These are phyloP conservation scores for Laticauda colubrina DNA, from an alignment of 2,113 vertebrate species.

Conservation along the genomic window DNA sequence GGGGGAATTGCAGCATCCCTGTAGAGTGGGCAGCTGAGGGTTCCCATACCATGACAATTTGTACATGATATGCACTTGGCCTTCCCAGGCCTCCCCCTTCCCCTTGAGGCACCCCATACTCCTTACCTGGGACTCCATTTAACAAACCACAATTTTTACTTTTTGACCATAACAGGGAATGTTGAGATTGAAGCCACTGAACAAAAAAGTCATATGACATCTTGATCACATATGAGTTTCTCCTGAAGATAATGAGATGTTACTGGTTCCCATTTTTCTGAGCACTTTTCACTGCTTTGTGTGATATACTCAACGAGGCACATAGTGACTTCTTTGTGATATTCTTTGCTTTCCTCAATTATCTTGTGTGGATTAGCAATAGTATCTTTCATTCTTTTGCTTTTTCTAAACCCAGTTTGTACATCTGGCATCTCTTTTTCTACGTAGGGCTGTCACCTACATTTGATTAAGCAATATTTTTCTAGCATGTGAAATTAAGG, in stretches of 20 bases:
- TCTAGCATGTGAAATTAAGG: background rate
- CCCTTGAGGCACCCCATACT: no score
- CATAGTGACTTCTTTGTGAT: background rate
- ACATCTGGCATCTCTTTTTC: background rate
- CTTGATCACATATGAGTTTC: background rate
- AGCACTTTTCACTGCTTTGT: background rate
- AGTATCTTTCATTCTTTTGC: background rate
- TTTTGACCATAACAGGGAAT: no score
- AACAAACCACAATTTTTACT: no score
- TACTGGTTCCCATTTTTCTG: background rate
- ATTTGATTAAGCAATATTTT: background rate
- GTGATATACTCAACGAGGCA: background rate
- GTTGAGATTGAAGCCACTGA: no score
- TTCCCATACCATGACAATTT: background rate
- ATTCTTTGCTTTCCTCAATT: background rate
- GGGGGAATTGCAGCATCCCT: background rate
- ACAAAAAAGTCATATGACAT: background rate
- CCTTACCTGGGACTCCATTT: no score
- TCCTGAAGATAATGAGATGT: background rate
- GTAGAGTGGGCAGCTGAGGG: background rate
- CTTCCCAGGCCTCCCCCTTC: no score
- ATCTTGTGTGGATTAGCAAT: background rate
- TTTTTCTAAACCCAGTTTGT: background rate
- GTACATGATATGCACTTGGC: background rate
- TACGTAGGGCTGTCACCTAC: background rate